Conservation (phyloP, 1,140 invertebrate genomes). For the Rhopalosiphum maidis region DNA sequence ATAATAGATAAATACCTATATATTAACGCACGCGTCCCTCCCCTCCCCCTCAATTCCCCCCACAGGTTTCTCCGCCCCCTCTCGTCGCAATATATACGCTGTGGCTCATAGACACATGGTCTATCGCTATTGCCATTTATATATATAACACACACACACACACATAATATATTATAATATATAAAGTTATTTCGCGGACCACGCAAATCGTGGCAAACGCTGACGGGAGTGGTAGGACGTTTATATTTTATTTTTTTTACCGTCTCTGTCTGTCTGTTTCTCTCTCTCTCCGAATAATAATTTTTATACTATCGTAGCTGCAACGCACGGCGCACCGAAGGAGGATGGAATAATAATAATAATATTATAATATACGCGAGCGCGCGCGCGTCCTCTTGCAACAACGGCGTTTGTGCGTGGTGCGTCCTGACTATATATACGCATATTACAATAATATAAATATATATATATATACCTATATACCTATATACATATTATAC, state of each 20-base stretch:
- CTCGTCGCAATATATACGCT: background rate
- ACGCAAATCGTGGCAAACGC: background rate
- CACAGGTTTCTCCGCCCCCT: no score
- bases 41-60: no score
- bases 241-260: background rate
- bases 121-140: background rate
- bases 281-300: background rate
- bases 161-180: background rate
- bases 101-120: background rate
- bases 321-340: background rate
- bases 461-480: no score
- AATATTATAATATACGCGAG: background rate
- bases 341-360: background rate
- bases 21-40: background rate
- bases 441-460: background rate
- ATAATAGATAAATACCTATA: background rate
- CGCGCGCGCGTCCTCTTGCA: background rate
- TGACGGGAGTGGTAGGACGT: background rate
- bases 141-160: background rate
- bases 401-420: constrained; percentile 8
- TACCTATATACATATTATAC: background rate
- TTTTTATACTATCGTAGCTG: background rate
- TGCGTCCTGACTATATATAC: background rate
- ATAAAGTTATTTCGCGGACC: background rate
- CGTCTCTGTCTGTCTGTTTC: background rate